Conservation (phyloP, 2,797 vertebrate species). For the Falco concolor region DNA sequence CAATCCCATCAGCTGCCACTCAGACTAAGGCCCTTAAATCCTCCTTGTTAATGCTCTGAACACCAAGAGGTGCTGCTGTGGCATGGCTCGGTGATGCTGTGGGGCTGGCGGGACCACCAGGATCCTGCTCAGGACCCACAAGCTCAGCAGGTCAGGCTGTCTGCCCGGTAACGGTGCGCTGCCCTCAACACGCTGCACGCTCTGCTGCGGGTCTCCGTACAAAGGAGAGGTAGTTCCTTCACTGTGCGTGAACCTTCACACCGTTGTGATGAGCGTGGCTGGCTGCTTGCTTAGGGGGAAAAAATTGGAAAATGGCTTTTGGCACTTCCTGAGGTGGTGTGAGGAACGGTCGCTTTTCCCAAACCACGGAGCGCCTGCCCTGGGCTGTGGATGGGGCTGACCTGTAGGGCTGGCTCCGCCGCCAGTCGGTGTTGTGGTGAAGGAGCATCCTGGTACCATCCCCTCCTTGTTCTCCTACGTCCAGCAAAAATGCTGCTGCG, state of each 20-base stretch:
- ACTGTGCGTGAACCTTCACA: background rate
- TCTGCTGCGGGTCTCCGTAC: background rate
- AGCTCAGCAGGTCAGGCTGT: background rate
- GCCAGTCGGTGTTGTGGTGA: background rate
- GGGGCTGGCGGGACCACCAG: background rate
- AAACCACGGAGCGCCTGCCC: background rate
- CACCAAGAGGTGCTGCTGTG: background rate
- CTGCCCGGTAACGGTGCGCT: accelerated
- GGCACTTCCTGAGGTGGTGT: background rate
- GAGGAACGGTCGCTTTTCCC: background rate
- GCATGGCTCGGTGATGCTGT: background rate
- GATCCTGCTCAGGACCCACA: background rate
- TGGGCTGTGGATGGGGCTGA: too few relatives aligned
- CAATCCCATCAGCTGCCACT: background rate
- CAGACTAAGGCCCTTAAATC: background rate
- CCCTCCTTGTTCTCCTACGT: background rate
- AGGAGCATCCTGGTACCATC: background rate
- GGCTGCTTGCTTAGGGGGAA: background rate
- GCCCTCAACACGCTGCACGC: background rate
- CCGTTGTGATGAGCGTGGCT: accelerated
- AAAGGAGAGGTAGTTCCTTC: accelerated
- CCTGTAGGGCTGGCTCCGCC: accelerated
- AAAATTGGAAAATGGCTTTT: background rate
- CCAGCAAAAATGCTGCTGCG: background rate
- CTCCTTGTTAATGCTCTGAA: background rate